Percentiles rank a stretch among this genome's conserved stretches.
phyloP scores from a whole-genome alignment of 2,888 invertebrate species.

The Xanthia togata region DNA sequence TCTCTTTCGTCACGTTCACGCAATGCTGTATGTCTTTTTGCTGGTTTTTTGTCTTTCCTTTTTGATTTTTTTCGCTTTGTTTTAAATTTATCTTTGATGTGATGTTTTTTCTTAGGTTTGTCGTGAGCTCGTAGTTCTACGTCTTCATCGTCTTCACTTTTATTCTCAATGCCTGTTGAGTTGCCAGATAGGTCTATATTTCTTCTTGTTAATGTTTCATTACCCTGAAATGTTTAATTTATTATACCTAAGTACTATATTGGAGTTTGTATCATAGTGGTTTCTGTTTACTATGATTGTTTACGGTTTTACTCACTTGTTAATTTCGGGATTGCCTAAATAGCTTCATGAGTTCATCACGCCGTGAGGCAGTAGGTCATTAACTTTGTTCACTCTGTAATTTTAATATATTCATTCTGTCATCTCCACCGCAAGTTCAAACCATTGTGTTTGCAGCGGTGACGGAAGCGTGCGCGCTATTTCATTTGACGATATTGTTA shows the following conservation, averaged over 20 bases:
- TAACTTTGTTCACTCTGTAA: background rate
- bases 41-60: background rate
- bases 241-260: background rate
- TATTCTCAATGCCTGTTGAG: background rate
- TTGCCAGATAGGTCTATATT: background rate
- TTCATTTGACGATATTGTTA: too few relatives aligned
- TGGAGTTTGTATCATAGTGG: background rate
- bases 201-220: constrained; percentile 35
- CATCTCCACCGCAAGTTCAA: too few relatives aligned
- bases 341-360: background rate
- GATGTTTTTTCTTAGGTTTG: background rate
- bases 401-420: background rate
- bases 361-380: background rate
- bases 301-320: constrained; percentile 22
- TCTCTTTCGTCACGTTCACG: constrained; percentile 11
- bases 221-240: constrained; percentile 30
- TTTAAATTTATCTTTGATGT: background rate
- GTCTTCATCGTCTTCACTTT: constrained; percentile 1
- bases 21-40: background rate
- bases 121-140: background rate
- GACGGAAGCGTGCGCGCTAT: too few relatives aligned
- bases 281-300: background rate
- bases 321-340: constrained; percentile 26
- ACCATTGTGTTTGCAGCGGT: too few relatives aligned
- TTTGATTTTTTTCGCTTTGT: background rate